phyloP scores from a whole-genome alignment of 1,140 invertebrate genomes.

The Idris sp. region DNA sequence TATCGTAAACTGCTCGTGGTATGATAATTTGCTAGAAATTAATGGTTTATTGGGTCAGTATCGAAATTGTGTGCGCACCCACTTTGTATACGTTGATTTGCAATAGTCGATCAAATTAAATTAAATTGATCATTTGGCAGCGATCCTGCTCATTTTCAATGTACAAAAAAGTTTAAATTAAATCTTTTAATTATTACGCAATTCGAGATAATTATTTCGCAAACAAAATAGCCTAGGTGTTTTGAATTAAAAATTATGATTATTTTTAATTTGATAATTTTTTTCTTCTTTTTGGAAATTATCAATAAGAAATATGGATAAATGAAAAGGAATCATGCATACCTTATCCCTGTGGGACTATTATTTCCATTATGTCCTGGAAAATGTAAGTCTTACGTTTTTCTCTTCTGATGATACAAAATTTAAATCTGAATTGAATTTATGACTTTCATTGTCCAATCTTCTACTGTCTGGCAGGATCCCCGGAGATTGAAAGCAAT shows the following conservation, averaged over 20 bases:
- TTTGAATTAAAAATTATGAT: too few species aligned
- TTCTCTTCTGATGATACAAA: conserved; percentile 22
- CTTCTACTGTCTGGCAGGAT: conserved; percentile 31
- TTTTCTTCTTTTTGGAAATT: too few species aligned
- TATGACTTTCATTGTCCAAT: conserved; percentile 53
- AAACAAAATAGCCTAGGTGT: too few species aligned
- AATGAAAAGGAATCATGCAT: conserved; percentile 4
- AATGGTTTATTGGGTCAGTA: conserved; percentile 46
- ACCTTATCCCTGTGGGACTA: not conserved
- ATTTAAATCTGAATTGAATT: conserved; percentile 54
- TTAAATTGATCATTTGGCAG: conserved; percentile 21
- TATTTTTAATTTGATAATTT: too few species aligned
- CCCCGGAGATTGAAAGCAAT: conserved; percentile 24
- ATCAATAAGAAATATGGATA: conserved; percentile 17
- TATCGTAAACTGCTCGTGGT: conserved; percentile 45
- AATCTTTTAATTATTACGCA: too few species aligned
- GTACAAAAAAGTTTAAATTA: too few species aligned
- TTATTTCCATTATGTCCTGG: conserved; percentile 9
- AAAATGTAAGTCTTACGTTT: conserved; percentile 23
- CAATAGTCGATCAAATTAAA: conserved; percentile 29
- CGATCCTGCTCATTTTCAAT: not conserved
- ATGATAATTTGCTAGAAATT: conserved; percentile 59
- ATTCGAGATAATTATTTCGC: too few species aligned
- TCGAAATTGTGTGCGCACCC: conserved; percentile 27
- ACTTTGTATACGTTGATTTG: conserved; percentile 17